These are phyloP conservation scores for Ivindomyrus marchei DNA, from an alignment of 2,113 vertebrate genomes.

Conservation along the genomic window DNA sequence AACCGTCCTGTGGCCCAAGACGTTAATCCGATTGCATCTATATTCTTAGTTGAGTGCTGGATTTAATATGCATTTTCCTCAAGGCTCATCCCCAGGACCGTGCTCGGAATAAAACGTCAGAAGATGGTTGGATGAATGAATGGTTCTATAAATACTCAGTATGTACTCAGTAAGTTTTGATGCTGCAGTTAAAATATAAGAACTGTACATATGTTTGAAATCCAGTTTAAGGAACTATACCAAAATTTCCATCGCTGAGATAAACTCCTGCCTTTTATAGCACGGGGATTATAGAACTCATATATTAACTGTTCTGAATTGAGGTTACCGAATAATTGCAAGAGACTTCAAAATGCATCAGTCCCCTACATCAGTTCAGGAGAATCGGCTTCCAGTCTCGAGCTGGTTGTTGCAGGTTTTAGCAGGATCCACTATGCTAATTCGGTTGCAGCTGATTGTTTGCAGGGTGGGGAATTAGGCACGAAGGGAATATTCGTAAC, in stretches of 20 bases:
- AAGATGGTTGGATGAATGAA: background rate
- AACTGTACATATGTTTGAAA: background rate
- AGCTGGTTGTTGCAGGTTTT: background rate
- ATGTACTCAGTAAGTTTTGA: background rate
- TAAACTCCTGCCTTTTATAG: background rate
- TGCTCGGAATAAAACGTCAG: background rate
- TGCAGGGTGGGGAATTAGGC: background rate
- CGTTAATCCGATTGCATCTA: background rate
- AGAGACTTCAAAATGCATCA: background rate
- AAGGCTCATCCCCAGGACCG: background rate
- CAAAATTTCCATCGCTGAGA: background rate
- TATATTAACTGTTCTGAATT: background rate
- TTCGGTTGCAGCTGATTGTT: background rate
- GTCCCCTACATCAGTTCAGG: background rate
- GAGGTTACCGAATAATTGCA: background rate
- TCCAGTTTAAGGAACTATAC: background rate
- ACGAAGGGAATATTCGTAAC: background rate
- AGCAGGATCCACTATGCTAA: background rate
- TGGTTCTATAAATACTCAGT: background rate
- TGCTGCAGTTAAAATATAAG: background rate
- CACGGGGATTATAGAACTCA: background rate
- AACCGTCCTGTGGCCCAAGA: background rate
- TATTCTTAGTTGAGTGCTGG: background rate
- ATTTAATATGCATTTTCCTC: background rate
- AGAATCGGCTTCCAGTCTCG: background rate